Evolutionary conservation across 2,888 invertebrate genomes (phyloP).

Genomic region (Molanna angustata): DNA sequence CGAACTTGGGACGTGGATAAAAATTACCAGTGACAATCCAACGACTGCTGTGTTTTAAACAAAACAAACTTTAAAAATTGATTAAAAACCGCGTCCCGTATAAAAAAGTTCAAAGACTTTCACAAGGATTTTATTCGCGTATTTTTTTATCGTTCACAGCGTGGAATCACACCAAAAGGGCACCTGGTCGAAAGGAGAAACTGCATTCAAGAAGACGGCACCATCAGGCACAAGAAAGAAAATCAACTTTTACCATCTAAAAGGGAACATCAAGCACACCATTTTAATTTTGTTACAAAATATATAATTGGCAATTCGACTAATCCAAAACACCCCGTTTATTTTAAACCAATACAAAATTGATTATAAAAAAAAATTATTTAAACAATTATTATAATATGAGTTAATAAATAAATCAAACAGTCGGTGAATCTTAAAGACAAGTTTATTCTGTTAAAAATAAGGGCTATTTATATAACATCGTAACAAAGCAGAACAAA

Average conservation of each 20-base stretch:
- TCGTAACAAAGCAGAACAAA: slow-evolving; percentile 18
- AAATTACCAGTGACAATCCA: slow-evolving; percentile 4
- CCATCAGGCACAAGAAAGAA: slow-evolving; percentile 28
- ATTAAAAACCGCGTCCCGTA: no score
- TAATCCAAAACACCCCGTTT: slow-evolving; percentile 4
- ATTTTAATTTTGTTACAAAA: slow-evolving; percentile 12
- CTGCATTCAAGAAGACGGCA: slow-evolving; percentile 13
- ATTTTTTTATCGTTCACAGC: neutral
- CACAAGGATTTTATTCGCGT: neutral
- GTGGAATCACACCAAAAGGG: no score
- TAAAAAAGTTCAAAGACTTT: neutral
- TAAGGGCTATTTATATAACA: slow-evolving; percentile 26
- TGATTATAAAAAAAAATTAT: slow-evolving; percentile 18
- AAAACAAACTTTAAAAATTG: no score
- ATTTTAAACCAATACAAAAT: slow-evolving; percentile 13
- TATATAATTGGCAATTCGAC: neutral
- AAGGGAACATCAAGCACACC: slow-evolving; percentile 17
- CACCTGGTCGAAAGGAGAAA: slow-evolving; percentile 4
- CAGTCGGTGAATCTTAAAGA: slow-evolving; percentile 9
- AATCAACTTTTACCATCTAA: slow-evolving; percentile 20
- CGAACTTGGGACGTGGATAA: slow-evolving; percentile 26
- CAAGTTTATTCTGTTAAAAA: slow-evolving; percentile 8
- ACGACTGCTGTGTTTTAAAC: no score
- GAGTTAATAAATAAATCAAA: slow-evolving; percentile 9
- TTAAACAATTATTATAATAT: no score